These are phyloP conservation scores for Zhuqinia jingwanae DNA, from an alignment of 2,888 invertebrate genomes.

Conservation along the genomic window DNA sequence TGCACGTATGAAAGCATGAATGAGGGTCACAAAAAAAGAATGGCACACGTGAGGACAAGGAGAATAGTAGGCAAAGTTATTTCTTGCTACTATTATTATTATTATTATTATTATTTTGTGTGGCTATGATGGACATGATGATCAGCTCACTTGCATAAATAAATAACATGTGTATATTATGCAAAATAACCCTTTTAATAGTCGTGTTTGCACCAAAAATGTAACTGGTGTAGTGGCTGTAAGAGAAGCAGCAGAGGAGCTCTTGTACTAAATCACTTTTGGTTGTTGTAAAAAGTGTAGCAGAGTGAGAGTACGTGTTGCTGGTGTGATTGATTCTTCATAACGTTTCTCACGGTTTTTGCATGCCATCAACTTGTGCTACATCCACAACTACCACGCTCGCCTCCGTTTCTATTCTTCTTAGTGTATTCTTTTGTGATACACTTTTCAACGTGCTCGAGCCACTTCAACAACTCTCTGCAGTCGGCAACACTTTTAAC, in stretches of 20 bases:
- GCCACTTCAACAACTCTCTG: slow-evolving; percentile 60
- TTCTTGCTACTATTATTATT: slow-evolving; percentile 10
- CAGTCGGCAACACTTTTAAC: slow-evolving; percentile 72
- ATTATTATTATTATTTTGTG: slow-evolving; percentile 6
- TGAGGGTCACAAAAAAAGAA: slow-evolving; percentile 31
- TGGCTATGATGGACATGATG: neutral
- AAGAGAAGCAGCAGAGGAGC: no score
- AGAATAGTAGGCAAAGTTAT: no score
- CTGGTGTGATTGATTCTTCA: slow-evolving; percentile 69
- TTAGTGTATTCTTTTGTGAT: neutral
- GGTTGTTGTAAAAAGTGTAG: neutral
- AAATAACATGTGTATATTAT: neutral
- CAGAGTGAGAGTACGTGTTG: slow-evolving; percentile 21
- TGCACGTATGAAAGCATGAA: no score
- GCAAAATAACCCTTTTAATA: slow-evolving; percentile 32
- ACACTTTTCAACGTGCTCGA: slow-evolving; percentile 42
- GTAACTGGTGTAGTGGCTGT: slow-evolving; percentile 16
- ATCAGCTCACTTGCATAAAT: slow-evolving; percentile 6
- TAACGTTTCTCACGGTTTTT: slow-evolving; percentile 71
- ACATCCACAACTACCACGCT: neutral
- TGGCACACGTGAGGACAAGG: slow-evolving; percentile 17
- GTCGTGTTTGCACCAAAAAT: slow-evolving; percentile 21
- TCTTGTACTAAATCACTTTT: slow-evolving; percentile 40
- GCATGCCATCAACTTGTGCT: slow-evolving; percentile 38
- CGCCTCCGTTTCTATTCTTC: neutral